These are phyloP conservation scores for Staurois parvus DNA, from an alignment of 2,797 vertebrate genomes.

Conservation along the genomic window DNA sequence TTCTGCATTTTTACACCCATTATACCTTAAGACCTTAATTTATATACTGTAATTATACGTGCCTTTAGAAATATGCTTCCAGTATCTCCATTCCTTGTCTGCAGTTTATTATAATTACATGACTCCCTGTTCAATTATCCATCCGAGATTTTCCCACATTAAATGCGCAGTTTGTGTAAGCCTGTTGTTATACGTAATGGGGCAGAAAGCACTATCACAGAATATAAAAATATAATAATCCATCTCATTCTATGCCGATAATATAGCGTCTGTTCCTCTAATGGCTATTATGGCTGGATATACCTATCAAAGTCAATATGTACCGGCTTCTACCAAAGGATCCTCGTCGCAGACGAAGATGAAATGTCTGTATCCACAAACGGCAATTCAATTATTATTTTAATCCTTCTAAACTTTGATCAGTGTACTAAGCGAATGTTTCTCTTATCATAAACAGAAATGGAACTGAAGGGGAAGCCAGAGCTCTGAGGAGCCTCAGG, in stretches of 20 bases:
- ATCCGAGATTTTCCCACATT: neutral
- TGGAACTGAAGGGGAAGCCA: neutral
- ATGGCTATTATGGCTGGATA: neutral
- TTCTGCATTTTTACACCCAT: too few relatives aligned
- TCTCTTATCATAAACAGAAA: conserved; percentile 17
- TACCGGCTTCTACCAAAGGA: neutral
- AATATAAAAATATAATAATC: neutral
- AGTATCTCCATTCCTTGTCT: neutral
- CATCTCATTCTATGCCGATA: neutral
- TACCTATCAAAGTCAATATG: neutral
- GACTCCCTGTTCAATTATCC: neutral
- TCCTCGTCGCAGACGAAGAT: neutral
- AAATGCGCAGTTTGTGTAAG: neutral
- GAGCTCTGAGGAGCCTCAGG: neutral
- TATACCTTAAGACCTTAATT: neutral
- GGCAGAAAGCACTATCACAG: neutral
- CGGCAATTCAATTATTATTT: conserved; percentile 30
- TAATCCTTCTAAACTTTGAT: conserved; percentile 30
- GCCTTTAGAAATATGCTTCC: neutral
- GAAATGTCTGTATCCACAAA: neutral
- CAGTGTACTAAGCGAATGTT: conserved; percentile 9
- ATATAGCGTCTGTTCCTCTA: neutral
- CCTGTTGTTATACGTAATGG: neutral
- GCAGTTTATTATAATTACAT: neutral
- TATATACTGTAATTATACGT: neutral